Evolutionary conservation across 2,797 vertebrate genomes (phyloP), one percentile per base, ranked within the genome.

Genomic region (Paratrypauchen microcephalus): DNA sequence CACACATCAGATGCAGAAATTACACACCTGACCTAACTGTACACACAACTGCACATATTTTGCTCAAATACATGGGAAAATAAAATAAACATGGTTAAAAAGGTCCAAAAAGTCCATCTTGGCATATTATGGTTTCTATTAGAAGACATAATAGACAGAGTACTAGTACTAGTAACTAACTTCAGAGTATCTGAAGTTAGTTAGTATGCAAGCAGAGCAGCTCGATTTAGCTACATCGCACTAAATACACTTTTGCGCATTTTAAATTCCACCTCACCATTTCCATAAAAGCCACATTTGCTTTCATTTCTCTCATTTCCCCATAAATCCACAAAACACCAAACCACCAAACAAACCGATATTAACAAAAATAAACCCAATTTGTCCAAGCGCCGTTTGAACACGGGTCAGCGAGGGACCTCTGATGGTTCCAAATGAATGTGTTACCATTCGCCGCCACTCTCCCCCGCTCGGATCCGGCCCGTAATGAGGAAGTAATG

Each of bases 401-500:
- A 75, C 74, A 82, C 80, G 75, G 68, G 45, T 73, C 77, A 83
- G 85, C 23, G 12, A 56, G 54, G 52, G 24, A 26, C 23, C 3
- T 15, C 12, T 12, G 23, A 23, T 16, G 23, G 54, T 82, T 87
- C 84, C 91, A 93, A 94, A 94, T 93, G 86, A 89, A 82, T 59
- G 81, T 82, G 90, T 94, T 94, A 86, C 86, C 87, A 94, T 94
- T 92, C 93, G 84, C 74, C 74, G 87, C 85, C 73, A 55, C 76
- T 78, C 79, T 85, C 47, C 79, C 71, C 72, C 72, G 86, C 86
- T 80, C 69, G 68, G 90, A 85, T 90, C 70, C 62, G 80, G 79
- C 77, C 89, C 87, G 86, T 95, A 94, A 95, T 95, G 89, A 93
- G 92, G 89, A 74, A 87, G 82, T 94, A 95, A 94, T 94, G 90